These are phyloP conservation scores for Pao palembangensis DNA, from an alignment of 2,113 vertebrate species.

Conservation along the genomic window DNA sequence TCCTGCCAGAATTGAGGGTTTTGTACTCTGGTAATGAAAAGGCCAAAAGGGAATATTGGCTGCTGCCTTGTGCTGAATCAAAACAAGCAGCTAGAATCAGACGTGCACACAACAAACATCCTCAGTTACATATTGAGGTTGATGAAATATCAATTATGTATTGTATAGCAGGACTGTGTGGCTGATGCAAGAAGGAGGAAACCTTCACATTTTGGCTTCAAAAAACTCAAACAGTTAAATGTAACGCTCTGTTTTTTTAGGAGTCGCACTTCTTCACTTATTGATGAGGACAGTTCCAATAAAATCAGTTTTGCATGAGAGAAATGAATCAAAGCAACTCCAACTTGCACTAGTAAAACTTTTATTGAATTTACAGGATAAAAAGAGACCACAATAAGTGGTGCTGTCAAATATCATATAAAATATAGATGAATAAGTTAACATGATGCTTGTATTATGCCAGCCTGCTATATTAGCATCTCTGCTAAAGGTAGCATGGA, in stretches of 20 bases:
- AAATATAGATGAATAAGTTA: no score
- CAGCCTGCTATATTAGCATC: no score
- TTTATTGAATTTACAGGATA: no score
- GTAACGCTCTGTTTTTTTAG: background rate
- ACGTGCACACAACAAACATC: conserved; percentile 46
- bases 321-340: no score
- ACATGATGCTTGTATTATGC: no score
- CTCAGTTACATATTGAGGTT: conserved; percentile 38
- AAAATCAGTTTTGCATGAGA: no score
- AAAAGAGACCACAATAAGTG: no score
- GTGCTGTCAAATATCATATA: no score
- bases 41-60: conserved; percentile 60
- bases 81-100: conserved; percentile 53
- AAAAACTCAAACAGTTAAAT: conserved; percentile 16
- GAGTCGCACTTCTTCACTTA: background rate
- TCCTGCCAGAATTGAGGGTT: conserved; percentile 64
- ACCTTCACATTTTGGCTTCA: conserved; percentile 7
- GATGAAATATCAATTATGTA: conserved; percentile 52
- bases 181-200: conserved; percentile 4
- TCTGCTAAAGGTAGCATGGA: no score
- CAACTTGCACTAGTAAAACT: no score
- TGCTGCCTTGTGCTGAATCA: conserved; percentile 48
- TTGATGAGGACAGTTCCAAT: background rate
- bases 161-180: conserved; percentile 17
- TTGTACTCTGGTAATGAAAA: conserved; percentile 57